Conservation (phyloP, 2,888 invertebrate genomes). For the Lissonota sp. region DNA sequence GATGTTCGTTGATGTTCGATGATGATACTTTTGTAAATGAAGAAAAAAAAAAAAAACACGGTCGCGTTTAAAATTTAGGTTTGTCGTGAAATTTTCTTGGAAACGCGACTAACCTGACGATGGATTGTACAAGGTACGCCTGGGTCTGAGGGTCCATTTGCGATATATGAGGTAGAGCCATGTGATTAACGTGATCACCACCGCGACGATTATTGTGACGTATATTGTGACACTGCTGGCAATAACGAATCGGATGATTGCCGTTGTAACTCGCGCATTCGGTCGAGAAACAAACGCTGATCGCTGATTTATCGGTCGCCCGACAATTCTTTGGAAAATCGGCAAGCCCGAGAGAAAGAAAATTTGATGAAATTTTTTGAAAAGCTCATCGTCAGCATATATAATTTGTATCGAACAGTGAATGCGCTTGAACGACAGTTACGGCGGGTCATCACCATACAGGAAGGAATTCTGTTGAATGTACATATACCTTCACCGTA, state of each 20-base stretch:
- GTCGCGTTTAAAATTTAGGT: constrained; percentile 19
- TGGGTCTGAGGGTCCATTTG: constrained; percentile 96
- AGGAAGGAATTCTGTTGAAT: too few species aligned
- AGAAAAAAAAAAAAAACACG: constrained; percentile 2
- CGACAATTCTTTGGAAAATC: constrained; percentile 91
- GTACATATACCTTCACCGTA: too few species aligned
- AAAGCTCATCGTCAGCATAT: too few species aligned
- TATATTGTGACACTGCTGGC: constrained; percentile 94
- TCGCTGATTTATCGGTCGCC: constrained; percentile 95
- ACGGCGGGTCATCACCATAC: too few species aligned
- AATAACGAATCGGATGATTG: constrained; percentile 97
- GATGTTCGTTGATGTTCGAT: background rate
- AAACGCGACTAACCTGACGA: constrained; percentile 89
- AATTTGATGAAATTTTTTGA: constrained; percentile 10
- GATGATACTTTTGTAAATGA: background rate
- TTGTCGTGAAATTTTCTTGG: constrained; percentile 5
- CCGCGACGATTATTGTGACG: constrained; percentile 95
- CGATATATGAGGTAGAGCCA: constrained; percentile 94
- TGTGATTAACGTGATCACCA: constrained; percentile 95
- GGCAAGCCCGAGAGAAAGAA: background rate
- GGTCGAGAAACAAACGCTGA: constrained; percentile 97
- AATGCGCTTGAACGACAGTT: too few species aligned
- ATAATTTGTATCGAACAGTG: too few species aligned
- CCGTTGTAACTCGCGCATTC: constrained; percentile 99
- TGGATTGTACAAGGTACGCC: constrained; percentile 96